Percentiles rank a stretch among this genome's conserved stretches.
These are phyloP conservation scores for Festucalex cinctus DNA, from an alignment of 2,113 vertebrate species.

Conservation along the genomic window DNA sequence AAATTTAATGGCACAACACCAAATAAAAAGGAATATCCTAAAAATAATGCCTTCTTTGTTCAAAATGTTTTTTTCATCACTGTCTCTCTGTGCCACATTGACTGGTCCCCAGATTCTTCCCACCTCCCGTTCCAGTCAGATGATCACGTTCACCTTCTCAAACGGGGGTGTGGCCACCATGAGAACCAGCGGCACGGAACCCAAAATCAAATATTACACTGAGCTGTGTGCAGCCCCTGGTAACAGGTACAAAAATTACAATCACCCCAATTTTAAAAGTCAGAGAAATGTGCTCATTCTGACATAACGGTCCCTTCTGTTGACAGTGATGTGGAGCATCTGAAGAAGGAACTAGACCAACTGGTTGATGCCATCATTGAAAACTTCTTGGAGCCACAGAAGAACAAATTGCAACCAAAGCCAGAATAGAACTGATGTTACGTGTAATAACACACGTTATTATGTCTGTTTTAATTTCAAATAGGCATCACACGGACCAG, in stretches of 20 bases:
- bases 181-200: conserved; percentile 94
- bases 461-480: neutral
- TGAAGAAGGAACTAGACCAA: conserved; percentile 85
- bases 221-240: conserved; percentile 93
- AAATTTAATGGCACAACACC: no score
- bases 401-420: conserved; percentile 85
- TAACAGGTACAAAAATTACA: conserved; percentile 74
- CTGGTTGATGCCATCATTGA: conserved; percentile 84
- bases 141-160: conserved; percentile 95
- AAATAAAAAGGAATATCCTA: no score
- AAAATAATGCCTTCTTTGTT: neutral
- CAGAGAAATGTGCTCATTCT: neutral
- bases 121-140: conserved; percentile 90
- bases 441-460: neutral
- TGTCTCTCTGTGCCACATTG: neutral
- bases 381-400: conserved; percentile 90
- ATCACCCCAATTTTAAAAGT: neutral
- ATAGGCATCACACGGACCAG: neutral
- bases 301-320: neutral
- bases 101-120: conserved; percentile 83
- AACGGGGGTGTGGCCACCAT: conserved; percentile 94
- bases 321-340: conserved; percentile 79
- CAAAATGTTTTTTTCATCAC: neutral
- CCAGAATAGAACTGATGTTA: conserved; percentile 71
- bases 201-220: conserved; percentile 97